Evolutionary conservation across 92 coral and sea anemone genomes (phyloP).

Genomic region (Micromussa lordhowensis): DNA sequence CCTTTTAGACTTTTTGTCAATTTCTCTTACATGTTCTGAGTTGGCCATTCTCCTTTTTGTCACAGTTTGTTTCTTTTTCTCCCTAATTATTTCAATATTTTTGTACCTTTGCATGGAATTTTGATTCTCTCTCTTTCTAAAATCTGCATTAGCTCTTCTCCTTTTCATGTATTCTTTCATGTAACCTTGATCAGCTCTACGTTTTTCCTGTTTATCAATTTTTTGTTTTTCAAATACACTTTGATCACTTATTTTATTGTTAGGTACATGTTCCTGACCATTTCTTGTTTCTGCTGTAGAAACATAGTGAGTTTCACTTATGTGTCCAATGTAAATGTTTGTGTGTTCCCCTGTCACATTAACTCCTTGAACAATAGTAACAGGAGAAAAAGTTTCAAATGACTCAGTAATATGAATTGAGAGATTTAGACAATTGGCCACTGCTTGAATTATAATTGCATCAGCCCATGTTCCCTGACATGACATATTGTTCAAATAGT

Average conservation of each 20-base stretch:
- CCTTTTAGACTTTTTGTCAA: no score
- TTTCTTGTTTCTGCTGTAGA: constrained; percentile 30
- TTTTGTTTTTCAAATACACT: no score
- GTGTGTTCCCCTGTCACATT: constrained; percentile 25
- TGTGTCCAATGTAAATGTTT: constrained; percentile 51
- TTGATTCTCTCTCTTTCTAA: constrained; percentile 9
- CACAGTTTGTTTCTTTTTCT: no score
- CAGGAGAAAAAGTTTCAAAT: constrained; percentile 53
- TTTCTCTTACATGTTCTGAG: no score
- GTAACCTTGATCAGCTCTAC: background rate
- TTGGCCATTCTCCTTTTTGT: no score
- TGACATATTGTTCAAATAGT: constrained; percentile 60
- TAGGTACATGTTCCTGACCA: no score
- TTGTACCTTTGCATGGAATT: background rate
- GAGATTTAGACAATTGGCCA: constrained; percentile 61
- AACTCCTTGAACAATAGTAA: constrained; percentile 46
- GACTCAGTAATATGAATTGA: constrained; percentile 60
- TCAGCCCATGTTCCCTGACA: constrained; percentile 74
- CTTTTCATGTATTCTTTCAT: constrained; percentile 31
- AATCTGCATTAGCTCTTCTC: constrained; percentile 37
- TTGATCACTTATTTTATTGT: no score
- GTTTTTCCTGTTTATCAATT: no score
- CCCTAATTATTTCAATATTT: no score
- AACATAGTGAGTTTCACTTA: constrained; percentile 62
- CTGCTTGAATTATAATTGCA: constrained; percentile 70